Percentiles rank a stretch among this genome's conserved stretches.
phyloP scores from a whole-genome alignment of 2,888 invertebrate genomes.

The Meandrusa payeni region DNA sequence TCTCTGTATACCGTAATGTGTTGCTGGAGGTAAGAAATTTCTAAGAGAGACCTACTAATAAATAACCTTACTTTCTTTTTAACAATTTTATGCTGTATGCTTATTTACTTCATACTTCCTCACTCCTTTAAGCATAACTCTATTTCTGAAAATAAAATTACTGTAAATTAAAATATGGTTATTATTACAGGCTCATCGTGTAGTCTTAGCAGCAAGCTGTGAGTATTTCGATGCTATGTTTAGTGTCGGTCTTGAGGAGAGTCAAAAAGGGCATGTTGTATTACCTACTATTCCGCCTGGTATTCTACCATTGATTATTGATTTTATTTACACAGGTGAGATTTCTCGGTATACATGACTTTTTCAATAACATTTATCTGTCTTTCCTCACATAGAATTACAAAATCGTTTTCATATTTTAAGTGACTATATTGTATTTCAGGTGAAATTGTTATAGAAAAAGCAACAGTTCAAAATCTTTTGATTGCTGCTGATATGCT shows the following conservation, averaged over 20 bases:
- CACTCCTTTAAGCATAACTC: no score
- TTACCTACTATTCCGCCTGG: conserved; percentile 88
- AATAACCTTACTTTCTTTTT: no score
- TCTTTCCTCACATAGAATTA: no score
- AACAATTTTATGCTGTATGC: no score
- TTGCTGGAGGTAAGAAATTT: no score
- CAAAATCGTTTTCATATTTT: no score
- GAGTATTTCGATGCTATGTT: conserved; percentile 98
- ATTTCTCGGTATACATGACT: no score
- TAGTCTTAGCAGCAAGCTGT: conserved; percentile 92
- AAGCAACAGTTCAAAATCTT: conserved; percentile 93
- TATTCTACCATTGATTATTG: conserved; percentile 88
- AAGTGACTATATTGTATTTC: conserved; percentile 27
- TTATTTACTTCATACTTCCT: no score
- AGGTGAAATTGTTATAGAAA: conserved; percentile 85
- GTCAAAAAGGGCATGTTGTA: conserved; percentile 89
- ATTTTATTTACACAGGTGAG: conserved; percentile 92
- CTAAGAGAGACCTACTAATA: no score
- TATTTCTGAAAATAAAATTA: no score
- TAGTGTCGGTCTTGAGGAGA: conserved; percentile 90
- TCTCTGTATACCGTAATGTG: no score
- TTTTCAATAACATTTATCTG: no score
- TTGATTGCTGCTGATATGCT: conserved; percentile 96
- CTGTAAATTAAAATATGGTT: neutral
- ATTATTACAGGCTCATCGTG: conserved; percentile 87